Percentiles rank a stretch among this genome's conserved stretches.
Conservation (phyloP, 2,888 invertebrate genomes). For the Agrilus biguttatus region DNA sequence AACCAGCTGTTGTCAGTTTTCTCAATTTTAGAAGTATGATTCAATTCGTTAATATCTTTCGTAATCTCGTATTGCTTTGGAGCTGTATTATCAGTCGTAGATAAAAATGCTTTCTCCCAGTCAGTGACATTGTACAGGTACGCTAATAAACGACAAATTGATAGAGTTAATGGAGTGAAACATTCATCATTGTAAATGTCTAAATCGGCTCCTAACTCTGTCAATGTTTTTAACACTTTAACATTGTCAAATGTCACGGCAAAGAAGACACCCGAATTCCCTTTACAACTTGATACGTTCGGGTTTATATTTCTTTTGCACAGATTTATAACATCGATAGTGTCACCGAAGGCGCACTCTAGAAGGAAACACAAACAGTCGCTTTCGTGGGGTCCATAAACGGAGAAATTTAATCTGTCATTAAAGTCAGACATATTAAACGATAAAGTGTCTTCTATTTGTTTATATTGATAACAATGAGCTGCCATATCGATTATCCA, state of each 20-base stretch:
- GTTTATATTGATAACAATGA: constrained; percentile 35
- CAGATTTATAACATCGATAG: constrained; percentile 24
- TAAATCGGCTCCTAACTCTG: constrained; percentile 37
- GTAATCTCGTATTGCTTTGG: too few species aligned
- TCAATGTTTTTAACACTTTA: constrained; percentile 29
- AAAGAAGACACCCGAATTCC: constrained; percentile 40
- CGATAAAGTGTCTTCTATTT: constrained; percentile 21
- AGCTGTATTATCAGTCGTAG: constrained; percentile 18
- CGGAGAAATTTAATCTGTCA: constrained; percentile 16
- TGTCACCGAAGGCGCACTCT: constrained; percentile 17
- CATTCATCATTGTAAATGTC: constrained; percentile 40
- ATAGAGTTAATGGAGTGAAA: constrained; percentile 34
- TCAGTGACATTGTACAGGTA: constrained; percentile 13
- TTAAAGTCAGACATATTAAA: constrained; percentile 18
- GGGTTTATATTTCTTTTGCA: constrained; percentile 29
- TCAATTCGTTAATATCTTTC: too few species aligned
- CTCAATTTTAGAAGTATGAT: too few species aligned
- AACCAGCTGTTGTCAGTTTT: too few species aligned
- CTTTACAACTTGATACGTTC: constrained; percentile 36
- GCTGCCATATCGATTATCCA: constrained; percentile 33
- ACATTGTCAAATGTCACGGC: constrained; percentile 35
- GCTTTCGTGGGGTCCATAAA: constrained; percentile 23
- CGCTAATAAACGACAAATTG: constrained; percentile 31
- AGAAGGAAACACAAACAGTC: constrained; percentile 19
- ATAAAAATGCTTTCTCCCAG: constrained; percentile 29